A percentile compares a stretch with the other conserved stretches of the same genome.
Conservation (phyloP, 2,888 invertebrate species). For the Hydropsyche betteni region DNA sequence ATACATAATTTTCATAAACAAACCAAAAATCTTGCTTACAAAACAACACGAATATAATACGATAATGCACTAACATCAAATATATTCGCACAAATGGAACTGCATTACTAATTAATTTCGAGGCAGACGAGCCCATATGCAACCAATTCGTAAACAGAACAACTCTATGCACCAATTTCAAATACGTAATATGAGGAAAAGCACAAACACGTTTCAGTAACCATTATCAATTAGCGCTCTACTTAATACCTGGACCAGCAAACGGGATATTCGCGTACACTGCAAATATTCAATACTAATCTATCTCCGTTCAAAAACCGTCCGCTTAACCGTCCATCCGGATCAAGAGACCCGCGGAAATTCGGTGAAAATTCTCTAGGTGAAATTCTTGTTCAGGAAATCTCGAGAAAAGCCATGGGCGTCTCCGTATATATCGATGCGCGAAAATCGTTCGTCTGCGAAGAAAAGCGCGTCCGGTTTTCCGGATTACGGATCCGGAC, state of each 20-base stretch:
- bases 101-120: too few relatives aligned
- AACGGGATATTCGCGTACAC: too few relatives aligned
- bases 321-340: not conserved
- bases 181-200: not conserved
- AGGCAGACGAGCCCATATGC: too few relatives aligned
- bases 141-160: not conserved
- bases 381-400: not conserved
- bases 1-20: too few relatives aligned
- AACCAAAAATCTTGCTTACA: too few relatives aligned
- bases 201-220: conserved; percentile 28
- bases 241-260: too few relatives aligned
- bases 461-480: conserved; percentile 16
- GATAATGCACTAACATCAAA: too few relatives aligned
- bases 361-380: not conserved
- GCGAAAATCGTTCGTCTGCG: conserved; percentile 15
- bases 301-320: too few relatives aligned
- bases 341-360: conserved; percentile 9
- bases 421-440: not conserved
- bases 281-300: too few relatives aligned
- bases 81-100: too few relatives aligned
- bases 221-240: not conserved
- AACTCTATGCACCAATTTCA: not conserved
- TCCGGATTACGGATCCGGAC: conserved; percentile 16
- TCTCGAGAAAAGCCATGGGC: not conserved
- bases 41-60: too few relatives aligned